Evolutionary conservation across 2,113 vertebrate genomes (phyloP), one percentile per base, ranked within the genome.

Genomic region (Percina caprodes): DNA sequence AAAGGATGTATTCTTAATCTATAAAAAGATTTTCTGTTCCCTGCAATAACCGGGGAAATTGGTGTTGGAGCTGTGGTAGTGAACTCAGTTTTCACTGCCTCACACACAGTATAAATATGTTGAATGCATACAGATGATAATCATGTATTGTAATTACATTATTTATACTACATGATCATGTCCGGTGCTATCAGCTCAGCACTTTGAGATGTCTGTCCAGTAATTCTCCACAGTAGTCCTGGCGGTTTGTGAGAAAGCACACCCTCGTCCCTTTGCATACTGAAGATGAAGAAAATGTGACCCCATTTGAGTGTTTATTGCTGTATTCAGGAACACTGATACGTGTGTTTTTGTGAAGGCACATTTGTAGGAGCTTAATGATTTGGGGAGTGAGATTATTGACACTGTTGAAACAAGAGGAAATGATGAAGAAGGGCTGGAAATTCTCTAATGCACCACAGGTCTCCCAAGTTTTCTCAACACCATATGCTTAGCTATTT

Each of bases 371-470:
- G 18, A 76, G 39, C 16, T 35, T 76, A 24, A 55, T 61, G 3
- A 71, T 24, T 24, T 77, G 26, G 59, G 73, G 45, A 56, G 48
- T 39, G 24, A 10, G 24, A 10, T 51, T 72, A 86, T 80, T 75
- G 54, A 19, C 26, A 46, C 74, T 45, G 69, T 54, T 19, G 49
- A 68, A 76, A 74, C 67, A 46, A 42, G 30, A 16, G 15, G 23
- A 42, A 59, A 67, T 63, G 18, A 14, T 80, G 59, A 80, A 51
- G 48, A 39, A 74, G 54, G 39, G 26, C 35, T 58, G 39, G 21
- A 74, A 56, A 78, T 62, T 56, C 55, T 87, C 48, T 4, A 39
- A 35, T 81, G 33, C 83, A 51, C 77, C 85, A 65, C 71, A 81
- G 51, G 67, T 80, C 58, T 68, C 39, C 11, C 11, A 23, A 65